phyloP scores from a whole-genome alignment of 2,888 invertebrate genomes.

The Myopa tessellatipennis region DNA sequence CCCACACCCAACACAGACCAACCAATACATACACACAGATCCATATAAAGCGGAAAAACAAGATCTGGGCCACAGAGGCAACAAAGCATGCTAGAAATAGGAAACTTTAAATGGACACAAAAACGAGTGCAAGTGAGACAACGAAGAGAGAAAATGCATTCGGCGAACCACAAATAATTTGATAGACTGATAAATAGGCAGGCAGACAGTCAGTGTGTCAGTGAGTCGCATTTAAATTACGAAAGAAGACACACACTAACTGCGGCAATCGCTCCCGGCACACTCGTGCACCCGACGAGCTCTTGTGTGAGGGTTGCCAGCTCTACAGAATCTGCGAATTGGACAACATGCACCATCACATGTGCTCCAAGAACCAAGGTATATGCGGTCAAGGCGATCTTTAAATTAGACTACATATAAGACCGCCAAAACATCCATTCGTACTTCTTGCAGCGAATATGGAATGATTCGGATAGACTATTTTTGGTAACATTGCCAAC shows the following conservation, averaged over 20 bases:
- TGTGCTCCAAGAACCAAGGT: too few relatives aligned
- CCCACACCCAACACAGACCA: not conserved
- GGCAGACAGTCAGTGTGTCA: not conserved
- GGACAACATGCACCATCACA: too few relatives aligned
- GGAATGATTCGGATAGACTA: too few relatives aligned
- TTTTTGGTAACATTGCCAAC: not conserved
- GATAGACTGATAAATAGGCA: not conserved
- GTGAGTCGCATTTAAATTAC: constrained; percentile 7
- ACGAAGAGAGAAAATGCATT: not conserved
- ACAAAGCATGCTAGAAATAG: constrained; percentile 16
- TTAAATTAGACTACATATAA: too few relatives aligned
- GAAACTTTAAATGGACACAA: not conserved
- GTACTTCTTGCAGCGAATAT: too few relatives aligned
- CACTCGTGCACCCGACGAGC: not conserved
- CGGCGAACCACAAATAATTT: not conserved
- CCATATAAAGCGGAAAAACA: constrained; percentile 27
- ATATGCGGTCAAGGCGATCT: too few relatives aligned
- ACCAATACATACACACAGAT: constrained; percentile 16
- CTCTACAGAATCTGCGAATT: not conserved
- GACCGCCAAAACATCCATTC: too few relatives aligned
- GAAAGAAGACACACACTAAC: not conserved
- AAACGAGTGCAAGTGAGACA: not conserved
- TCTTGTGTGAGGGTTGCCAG: not conserved
- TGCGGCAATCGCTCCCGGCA: not conserved
- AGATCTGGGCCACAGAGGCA: constrained; percentile 31